Conservation (phyloP, 1,140 invertebrate genomes). For the Gryllus bimaculatus region DNA sequence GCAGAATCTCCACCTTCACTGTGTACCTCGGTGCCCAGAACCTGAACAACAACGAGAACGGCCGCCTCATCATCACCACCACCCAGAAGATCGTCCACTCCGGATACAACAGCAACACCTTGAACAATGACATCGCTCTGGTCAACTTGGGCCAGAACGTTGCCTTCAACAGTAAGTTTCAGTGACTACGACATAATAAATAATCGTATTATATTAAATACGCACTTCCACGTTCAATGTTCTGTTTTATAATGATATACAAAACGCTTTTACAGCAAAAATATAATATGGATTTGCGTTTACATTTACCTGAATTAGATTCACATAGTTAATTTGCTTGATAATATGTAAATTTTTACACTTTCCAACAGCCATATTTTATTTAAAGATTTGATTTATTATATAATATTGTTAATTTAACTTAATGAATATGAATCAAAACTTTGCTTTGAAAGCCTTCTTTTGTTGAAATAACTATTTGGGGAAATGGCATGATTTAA, state of each 20-base stretch:
- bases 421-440: too few relatives aligned
- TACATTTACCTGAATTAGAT: too few relatives aligned
- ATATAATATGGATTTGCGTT: too few relatives aligned
- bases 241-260: too few relatives aligned
- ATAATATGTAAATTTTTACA: not conserved
- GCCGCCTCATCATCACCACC: constrained; percentile 19
- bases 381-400: not conserved
- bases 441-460: too few relatives aligned
- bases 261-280: too few relatives aligned
- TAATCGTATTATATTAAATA: not conserved
- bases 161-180: constrained; percentile 20
- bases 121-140: constrained; percentile 25
- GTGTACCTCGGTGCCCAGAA: constrained; percentile 19
- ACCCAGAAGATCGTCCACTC: constrained; percentile 21
- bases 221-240: not conserved
- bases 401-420: not conserved
- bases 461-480: too few relatives aligned
- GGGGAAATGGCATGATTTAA: too few relatives aligned
- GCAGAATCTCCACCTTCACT: not conserved
- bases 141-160: constrained; percentile 21
- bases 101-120: constrained; percentile 23
- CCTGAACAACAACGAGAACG: constrained; percentile 21
- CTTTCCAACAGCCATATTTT: constrained; percentile 7
- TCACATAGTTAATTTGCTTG: too few relatives aligned
- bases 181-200: not conserved